Conservation (phyloP, 64 coral and sea anemone species). For the Acropora tenuis region DNA sequence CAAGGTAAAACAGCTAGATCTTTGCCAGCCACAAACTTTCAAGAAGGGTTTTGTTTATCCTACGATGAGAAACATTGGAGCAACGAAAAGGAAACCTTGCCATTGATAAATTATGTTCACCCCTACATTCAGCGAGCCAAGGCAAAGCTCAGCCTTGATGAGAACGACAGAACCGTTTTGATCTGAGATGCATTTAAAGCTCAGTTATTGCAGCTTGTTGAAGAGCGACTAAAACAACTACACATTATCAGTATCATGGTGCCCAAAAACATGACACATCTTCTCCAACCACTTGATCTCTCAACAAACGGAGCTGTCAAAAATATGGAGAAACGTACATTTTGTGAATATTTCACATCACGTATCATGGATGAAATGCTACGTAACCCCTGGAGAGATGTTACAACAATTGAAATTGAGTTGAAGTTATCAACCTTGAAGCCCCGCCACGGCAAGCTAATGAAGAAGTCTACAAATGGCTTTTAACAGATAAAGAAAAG, state of each 20-base stretch:
- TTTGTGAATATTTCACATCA: slow-evolving; percentile 25
- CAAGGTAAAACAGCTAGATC: slow-evolving; percentile 47
- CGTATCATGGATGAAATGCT: slow-evolving; percentile 35
- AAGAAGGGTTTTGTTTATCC: slow-evolving; percentile 40
- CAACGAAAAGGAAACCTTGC: slow-evolving; percentile 47
- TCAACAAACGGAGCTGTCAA: slow-evolving; percentile 37
- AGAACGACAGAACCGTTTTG: not conserved
- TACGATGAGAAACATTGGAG: slow-evolving; percentile 58
- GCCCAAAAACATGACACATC: slow-evolving; percentile 68
- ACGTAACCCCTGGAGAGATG: slow-evolving; percentile 51
- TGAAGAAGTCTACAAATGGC: not conserved
- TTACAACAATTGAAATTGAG: slow-evolving; percentile 60
- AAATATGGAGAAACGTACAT: slow-evolving; percentile 35
- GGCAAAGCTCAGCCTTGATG: slow-evolving; percentile 15
- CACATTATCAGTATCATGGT: slow-evolving; percentile 50
- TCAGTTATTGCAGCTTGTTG: slow-evolving; percentile 44
- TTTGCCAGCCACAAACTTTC: slow-evolving; percentile 40
- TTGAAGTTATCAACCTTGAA: slow-evolving; percentile 54
- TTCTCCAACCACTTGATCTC: slow-evolving; percentile 34
- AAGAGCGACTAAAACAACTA: slow-evolving; percentile 50
- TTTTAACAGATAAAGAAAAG: not conserved
- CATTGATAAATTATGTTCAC: slow-evolving; percentile 42
- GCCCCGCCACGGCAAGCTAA: not conserved
- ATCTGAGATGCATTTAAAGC: slow-evolving; percentile 68
- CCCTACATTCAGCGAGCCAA: slow-evolving; percentile 25